Evolutionary conservation across 1,140 invertebrate genomes (phyloP).

Genomic region (Aphaenogaster ashmeadi): DNA sequence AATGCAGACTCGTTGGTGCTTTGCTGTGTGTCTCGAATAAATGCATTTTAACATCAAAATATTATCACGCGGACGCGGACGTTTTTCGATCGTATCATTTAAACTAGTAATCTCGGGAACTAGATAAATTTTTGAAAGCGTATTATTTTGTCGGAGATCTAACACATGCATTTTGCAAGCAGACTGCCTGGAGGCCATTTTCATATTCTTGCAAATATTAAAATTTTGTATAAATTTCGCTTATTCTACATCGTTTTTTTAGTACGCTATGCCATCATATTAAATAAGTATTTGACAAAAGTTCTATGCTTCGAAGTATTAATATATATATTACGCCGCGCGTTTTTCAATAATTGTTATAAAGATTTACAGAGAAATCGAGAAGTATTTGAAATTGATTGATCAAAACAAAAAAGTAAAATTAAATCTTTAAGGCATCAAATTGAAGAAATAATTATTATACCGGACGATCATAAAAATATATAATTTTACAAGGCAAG

Average conservation of each 20-base stretch:
- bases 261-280: background rate
- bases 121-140: constrained; percentile 1
- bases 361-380: background rate
- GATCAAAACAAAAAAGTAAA: background rate
- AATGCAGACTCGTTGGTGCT: constrained; percentile 18
- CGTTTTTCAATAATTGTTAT: background rate
- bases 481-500: background rate
- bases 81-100: constrained; percentile 8
- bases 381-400: background rate
- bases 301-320: background rate
- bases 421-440: background rate
- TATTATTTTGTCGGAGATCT: background rate
- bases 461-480: background rate
- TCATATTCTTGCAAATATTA: background rate
- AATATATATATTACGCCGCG: background rate
- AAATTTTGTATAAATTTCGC: constrained; percentile 1
- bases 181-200: background rate
- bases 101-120: background rate
- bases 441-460: constrained; percentile 77
- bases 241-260: background rate
- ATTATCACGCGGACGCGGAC: background rate
- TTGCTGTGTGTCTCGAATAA: constrained; percentile 26
- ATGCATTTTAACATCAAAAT: constrained; percentile 21
- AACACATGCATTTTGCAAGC: background rate
- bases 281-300: background rate